Evolutionary conservation across 1,140 invertebrate genomes (phyloP).

Genomic region (Sminthurides bifidus): DNA sequence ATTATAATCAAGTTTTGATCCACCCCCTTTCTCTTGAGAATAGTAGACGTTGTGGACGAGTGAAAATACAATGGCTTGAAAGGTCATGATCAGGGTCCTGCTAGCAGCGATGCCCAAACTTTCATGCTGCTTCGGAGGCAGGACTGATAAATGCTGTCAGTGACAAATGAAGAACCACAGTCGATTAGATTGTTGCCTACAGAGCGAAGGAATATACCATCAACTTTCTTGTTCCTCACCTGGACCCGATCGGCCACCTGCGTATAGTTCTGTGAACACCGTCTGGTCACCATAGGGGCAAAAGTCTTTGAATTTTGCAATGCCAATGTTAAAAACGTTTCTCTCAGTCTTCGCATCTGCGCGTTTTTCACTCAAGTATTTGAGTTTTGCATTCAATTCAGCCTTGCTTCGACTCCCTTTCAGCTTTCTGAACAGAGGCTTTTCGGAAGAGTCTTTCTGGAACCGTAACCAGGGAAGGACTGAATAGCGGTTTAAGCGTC

Average conservation of each 20-base stretch:
- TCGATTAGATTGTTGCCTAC: no score
- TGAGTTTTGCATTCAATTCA: not conserved
- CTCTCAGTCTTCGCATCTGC: not conserved
- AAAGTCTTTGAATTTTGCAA: not conserved
- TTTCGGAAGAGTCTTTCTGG: not conserved
- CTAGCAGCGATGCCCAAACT: not conserved
- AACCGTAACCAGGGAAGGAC: not conserved
- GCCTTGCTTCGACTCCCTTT: not conserved
- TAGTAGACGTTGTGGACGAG: constrained; percentile 1
- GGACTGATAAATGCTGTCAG: constrained; percentile 7
- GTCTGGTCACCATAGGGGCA: constrained; percentile 1
- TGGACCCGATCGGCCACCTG: not conserved
- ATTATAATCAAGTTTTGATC: not conserved
- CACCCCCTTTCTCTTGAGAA: not conserved
- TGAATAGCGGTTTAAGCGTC: not conserved
- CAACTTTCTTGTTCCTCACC: not conserved
- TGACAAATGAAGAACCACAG: no score
- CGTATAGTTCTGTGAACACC: constrained; percentile 5
- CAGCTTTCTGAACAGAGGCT: not conserved
- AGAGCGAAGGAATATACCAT: not conserved
- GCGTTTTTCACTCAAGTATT: not conserved
- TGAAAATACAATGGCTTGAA: constrained; percentile 10
- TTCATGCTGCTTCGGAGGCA: no score
- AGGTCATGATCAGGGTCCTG: not conserved
- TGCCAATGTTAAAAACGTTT: not conserved